Evolutionary conservation across 2,797 vertebrate genomes (phyloP), one percentile per base, ranked within the genome.

Genomic region (Bradypodion pumilum): DNA sequence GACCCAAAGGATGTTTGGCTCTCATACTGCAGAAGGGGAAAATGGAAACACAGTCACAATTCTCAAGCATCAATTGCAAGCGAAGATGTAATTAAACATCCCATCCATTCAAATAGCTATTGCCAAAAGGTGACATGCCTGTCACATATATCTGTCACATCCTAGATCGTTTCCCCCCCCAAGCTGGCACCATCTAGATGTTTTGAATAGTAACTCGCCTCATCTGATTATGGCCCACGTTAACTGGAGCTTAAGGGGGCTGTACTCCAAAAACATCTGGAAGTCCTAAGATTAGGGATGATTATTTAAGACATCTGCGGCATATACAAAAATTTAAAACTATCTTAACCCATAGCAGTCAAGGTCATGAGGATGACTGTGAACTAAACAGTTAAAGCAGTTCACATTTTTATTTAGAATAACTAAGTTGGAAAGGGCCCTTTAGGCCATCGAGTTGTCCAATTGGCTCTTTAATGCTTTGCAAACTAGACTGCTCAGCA

Each of bases 1-100:
- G 98, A 98, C 66, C 98, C 98, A 78, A 98, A 98, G 32, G 98
- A 98, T 0, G 98, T 98, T 95, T 98, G 98, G 92, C 98, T 98
- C 91, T 98, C 98, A 79, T 98, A 98, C 98, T 98, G 95, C 84
- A 80, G 80, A 85, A 32, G 59, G 87, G 78, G 25, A 73, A 78
- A 4, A 46, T 8, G 52, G 49, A 81, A 60, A 56, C 5, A 74
- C 23, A 76, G 32, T 7, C 32, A 29, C 68, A 27, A 37, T 66
- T 8, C 37, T 73, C 9, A 49, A 25, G 40, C 32, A 56, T 16
- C 8, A 40, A 15, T 27, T 23, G 21, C 6, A 44, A 66, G 15
- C 13, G 4, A 8, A 35, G 21, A 74, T 66, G 21, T 21, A 68
- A 44, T 23, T 19, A 9, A 23, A 69, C 1, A 8, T 10, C 25